Percentiles rank a stretch among this genome's conserved stretches.
These are phyloP conservation scores for Drosophila suboccidentalis DNA, from an alignment of 2,888 invertebrate genomes.

Conservation along the genomic window DNA sequence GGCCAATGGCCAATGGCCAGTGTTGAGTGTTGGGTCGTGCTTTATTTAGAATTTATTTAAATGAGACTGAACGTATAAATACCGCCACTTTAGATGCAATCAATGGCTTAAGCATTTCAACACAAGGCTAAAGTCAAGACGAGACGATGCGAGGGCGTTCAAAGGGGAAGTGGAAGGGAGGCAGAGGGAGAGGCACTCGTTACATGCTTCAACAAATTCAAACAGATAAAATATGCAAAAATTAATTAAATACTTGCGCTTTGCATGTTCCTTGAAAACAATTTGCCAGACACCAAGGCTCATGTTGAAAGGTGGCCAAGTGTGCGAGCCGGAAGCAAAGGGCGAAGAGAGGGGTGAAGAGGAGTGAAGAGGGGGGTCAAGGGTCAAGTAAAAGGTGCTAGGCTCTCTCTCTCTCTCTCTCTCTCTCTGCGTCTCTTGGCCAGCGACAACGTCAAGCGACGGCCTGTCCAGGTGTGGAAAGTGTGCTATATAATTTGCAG, in stretches of 20 bases:
- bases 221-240: slow-evolving; percentile 83
- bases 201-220: slow-evolving; percentile 82
- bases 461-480: slow-evolving; percentile 79
- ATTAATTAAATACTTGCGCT: slow-evolving; percentile 82
- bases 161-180: neutral
- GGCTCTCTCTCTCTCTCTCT: slow-evolving; percentile 26
- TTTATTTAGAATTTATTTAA: slow-evolving; percentile 80
- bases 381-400: neutral
- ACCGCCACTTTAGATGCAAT: slow-evolving; percentile 80
- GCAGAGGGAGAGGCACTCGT: slow-evolving; percentile 44
- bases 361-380: neutral
- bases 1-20: slow-evolving; percentile 23
- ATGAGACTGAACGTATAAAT: slow-evolving; percentile 79
- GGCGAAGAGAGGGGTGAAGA: slow-evolving; percentile 20
- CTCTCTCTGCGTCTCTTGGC: slow-evolving; percentile 27
- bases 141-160: neutral
- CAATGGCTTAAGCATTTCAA: slow-evolving; percentile 81
- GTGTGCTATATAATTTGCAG: slow-evolving; percentile 82
- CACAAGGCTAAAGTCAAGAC: slow-evolving; percentile 68
- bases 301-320: slow-evolving; percentile 80
- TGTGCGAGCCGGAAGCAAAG: slow-evolving; percentile 66
- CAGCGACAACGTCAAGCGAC: slow-evolving; percentile 64
- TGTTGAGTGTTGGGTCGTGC: slow-evolving; percentile 47
- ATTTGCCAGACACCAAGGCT: slow-evolving; percentile 83
- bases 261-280: slow-evolving; percentile 83